Conservation (phyloP, 2,888 invertebrate species). For the Molanna angustata region DNA sequence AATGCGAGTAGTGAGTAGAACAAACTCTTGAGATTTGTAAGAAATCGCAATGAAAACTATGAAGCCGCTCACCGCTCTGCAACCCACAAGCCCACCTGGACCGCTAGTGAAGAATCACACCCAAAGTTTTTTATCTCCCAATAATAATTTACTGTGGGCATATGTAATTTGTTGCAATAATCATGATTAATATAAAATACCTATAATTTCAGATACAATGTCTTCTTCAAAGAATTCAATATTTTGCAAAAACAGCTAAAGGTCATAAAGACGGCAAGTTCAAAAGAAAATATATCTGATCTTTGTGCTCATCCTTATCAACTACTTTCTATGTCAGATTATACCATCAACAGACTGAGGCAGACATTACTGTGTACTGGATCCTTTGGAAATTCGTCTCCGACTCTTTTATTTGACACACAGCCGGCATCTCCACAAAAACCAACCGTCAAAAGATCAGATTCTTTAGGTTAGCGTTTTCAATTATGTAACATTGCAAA, state of each 20-base stretch:
- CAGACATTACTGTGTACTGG: constrained; percentile 13
- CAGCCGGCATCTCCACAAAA: constrained; percentile 5
- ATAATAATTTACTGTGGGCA: too few species aligned
- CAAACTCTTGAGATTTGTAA: too few species aligned
- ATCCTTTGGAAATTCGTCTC: constrained; percentile 21
- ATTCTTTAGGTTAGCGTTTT: constrained; percentile 18
- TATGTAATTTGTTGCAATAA: too few species aligned
- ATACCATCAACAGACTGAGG: constrained; percentile 22
- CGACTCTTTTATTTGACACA: constrained; percentile 17
- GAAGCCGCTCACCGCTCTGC: too few species aligned
- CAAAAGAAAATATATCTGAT: constrained; percentile 50
- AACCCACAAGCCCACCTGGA: too few species aligned
- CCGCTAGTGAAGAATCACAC: too few species aligned
- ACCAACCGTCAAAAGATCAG: constrained; percentile 10
- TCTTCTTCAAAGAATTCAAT: constrained; percentile 56
- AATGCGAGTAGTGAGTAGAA: too few species aligned
- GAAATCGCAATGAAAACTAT: too few species aligned
- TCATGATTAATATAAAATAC: constrained; percentile 6
- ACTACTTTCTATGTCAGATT: constrained; percentile 21
- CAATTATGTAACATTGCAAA: too few species aligned
- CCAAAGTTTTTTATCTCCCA: too few species aligned
- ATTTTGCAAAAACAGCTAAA: constrained; percentile 51
- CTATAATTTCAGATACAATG: constrained; percentile 49
- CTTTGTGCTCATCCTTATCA: constrained; percentile 41
- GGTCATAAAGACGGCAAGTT: constrained; percentile 48